A percentile compares a stretch with the other conserved stretches of the same genome.
These are phyloP conservation scores for Lophura nycthemera DNA, from an alignment of 2,113 vertebrate genomes.

Conservation along the genomic window DNA sequence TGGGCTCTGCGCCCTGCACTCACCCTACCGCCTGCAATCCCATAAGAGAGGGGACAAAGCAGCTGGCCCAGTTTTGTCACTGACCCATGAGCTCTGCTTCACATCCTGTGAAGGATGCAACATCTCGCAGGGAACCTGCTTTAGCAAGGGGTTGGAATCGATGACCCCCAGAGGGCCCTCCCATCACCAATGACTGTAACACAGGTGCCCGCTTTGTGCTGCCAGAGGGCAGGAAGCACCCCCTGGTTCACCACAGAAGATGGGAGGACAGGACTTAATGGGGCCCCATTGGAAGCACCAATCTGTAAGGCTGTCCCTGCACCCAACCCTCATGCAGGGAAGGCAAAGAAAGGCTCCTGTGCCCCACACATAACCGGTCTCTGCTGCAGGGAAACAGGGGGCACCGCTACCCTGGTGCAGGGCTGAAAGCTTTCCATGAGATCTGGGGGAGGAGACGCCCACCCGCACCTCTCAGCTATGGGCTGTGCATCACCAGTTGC, in stretches of 20 bases:
- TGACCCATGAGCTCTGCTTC: too few species aligned
- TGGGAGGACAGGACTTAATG: fast-evolving
- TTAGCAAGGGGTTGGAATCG: too few species aligned
- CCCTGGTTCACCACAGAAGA: neutral
- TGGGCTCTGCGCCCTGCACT: too few species aligned
- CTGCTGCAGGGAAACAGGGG: neutral
- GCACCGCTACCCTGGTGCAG: neutral
- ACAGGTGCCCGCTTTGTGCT: neutral
- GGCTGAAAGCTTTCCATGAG: neutral
- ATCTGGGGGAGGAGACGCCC: neutral
- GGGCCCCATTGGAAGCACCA: too few species aligned
- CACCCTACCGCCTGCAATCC: too few species aligned
- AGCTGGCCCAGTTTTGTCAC: too few species aligned
- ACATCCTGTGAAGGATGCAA: too few species aligned
- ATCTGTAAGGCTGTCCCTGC: neutral
- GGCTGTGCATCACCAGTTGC: neutral
- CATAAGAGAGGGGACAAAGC: too few species aligned
- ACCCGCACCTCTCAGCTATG: neutral
- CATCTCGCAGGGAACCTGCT: too few species aligned
- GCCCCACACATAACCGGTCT: fast-evolving
- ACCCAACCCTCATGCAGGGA: neutral
- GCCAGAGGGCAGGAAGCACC: neutral
- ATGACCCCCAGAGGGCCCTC: too few species aligned
- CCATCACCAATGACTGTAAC: too few species aligned
- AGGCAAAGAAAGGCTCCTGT: neutral